Conservation (phyloP, 2,888 invertebrate species). For the Hypercompe scribonia region DNA sequence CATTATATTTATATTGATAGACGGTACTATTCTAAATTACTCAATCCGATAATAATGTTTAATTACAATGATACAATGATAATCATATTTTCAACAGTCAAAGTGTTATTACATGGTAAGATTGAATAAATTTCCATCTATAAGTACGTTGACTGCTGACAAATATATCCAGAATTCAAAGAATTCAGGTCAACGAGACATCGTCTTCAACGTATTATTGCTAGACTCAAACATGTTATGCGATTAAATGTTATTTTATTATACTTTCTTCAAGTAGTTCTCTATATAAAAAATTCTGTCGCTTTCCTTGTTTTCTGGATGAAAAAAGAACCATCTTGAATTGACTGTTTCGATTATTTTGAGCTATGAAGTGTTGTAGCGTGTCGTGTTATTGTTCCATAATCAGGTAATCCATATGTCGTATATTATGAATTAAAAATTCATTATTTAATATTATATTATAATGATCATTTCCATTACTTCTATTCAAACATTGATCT, state of each 20-base stretch:
- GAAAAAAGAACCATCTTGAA: neutral
- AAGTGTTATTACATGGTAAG: neutral
- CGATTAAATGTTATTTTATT: neutral
- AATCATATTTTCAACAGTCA: neutral
- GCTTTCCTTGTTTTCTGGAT: neutral
- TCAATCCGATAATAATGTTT: neutral
- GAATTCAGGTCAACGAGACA: neutral
- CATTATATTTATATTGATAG: neutral
- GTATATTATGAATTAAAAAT: neutral
- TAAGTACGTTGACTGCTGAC: neutral
- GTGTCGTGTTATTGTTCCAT: neutral
- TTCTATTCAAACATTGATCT: neutral
- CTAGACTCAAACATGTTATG: neutral
- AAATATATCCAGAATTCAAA: slow-evolving; percentile 1
- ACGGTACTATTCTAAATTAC: neutral
- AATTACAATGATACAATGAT: neutral
- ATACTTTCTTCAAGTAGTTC: neutral
- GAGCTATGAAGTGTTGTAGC: neutral
- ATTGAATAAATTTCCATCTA: neutral
- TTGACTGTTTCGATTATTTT: too few relatives aligned
- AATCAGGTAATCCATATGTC: neutral
- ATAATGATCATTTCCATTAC: neutral
- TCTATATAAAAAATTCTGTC: neutral
- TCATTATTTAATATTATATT: neutral
- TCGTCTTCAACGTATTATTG: neutral